Conservation (phyloP, 2,888 invertebrate species). For the Andrena trimmerana region DNA sequence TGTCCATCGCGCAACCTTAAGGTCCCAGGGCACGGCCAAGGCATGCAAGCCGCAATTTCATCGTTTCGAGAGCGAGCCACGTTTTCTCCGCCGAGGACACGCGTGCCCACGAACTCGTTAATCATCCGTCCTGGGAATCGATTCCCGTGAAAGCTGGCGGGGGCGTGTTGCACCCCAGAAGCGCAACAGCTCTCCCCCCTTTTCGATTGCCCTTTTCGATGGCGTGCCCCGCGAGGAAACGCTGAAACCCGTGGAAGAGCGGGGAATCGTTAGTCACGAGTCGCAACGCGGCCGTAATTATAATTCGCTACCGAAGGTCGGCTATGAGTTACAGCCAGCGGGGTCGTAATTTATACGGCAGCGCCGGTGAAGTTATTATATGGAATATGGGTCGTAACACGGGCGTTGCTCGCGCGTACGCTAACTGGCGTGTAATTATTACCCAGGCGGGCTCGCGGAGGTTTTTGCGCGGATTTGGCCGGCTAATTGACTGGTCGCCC, state of each 20-base stretch:
- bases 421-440: constrained; percentile 46
- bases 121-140: constrained; percentile 36
- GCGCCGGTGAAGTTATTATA: constrained; percentile 50
- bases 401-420: constrained; percentile 43
- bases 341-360: constrained; percentile 64
- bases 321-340: constrained; percentile 57
- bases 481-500: constrained; percentile 55
- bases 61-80: constrained; percentile 24
- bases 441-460: background rate
- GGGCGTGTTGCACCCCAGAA: constrained; percentile 17
- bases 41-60: constrained; percentile 19
- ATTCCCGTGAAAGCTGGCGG: background rate
- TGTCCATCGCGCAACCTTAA: background rate
- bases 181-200: background rate
- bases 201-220: background rate
- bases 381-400: constrained; percentile 63
- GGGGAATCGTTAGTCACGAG: constrained; percentile 55
- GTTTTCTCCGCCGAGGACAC: constrained; percentile 39
- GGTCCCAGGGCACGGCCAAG: constrained; percentile 9
- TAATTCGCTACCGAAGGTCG: constrained; percentile 71
- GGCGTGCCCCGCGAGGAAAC: background rate
- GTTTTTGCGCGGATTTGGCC: constrained; percentile 46
- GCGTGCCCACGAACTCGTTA: constrained; percentile 37
- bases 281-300: constrained; percentile 57
- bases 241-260: background rate